These are phyloP conservation scores for Piscicola geometra DNA, from an alignment of 2,888 invertebrate genomes.

Conservation along the genomic window DNA sequence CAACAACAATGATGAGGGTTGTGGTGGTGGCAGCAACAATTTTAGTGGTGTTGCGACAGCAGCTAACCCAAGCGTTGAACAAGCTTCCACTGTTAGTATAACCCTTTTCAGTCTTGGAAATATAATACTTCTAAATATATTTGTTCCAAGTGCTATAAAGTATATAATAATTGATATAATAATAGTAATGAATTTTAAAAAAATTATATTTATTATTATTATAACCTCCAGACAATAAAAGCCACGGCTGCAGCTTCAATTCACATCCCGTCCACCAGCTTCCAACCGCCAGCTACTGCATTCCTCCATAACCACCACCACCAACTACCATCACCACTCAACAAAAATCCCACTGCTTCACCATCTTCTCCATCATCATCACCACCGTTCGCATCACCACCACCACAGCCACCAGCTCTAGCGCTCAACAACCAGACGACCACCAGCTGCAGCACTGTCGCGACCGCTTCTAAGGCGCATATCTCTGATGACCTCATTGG, in stretches of 20 bases:
- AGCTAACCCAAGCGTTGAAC: not conserved
- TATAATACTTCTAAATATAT: no score
- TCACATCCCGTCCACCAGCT: slow-evolving; percentile 8
- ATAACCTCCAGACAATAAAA: slow-evolving; percentile 7
- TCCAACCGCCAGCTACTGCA: slow-evolving; percentile 12
- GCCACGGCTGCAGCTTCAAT: slow-evolving; percentile 28
- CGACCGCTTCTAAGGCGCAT: not conserved
- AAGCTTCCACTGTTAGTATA: not conserved
- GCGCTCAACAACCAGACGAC: not conserved
- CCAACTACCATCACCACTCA: not conserved
- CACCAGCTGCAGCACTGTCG: slow-evolving; percentile 3
- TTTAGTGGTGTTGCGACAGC: not conserved
- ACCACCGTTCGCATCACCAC: not conserved
- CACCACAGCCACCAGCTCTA: not conserved
- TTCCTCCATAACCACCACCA: slow-evolving; percentile 17
- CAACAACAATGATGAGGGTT: not conserved
- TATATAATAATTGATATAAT: no score
- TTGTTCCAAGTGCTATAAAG: no score
- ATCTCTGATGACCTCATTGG: slow-evolving; percentile 21
- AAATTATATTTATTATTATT: no score
- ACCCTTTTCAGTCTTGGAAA: no score
- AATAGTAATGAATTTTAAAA: no score
- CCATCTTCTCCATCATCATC: slow-evolving; percentile 7
- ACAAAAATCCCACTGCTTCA: not conserved
- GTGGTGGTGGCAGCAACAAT: not conserved